These are phyloP conservation scores for Spongia lamella DNA, from an alignment of 37 sponge, comb jelly and placozoan species.

Conservation along the genomic window DNA sequence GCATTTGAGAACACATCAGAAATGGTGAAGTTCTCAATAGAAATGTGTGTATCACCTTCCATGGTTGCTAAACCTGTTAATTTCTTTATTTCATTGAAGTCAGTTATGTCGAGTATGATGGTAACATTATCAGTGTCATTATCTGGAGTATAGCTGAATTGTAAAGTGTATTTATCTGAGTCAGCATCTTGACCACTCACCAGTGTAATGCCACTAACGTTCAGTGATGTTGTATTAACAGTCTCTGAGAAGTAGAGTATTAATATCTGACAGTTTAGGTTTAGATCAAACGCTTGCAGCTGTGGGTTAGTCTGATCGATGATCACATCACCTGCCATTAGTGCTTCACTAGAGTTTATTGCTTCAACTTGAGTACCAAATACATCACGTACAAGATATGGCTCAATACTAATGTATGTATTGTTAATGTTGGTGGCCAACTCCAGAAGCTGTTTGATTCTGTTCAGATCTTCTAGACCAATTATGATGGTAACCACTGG, in stretches of 20 bases:
- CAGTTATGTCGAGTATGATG: constrained; percentile 52
- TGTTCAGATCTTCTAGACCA: constrained; percentile 66
- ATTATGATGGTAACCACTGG: constrained; percentile 38
- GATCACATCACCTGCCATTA: constrained; percentile 14
- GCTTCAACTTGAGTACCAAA: constrained; percentile 64
- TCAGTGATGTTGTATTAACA: constrained; percentile 73
- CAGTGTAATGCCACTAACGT: constrained; percentile 50
- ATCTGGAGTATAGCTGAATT: constrained; percentile 29
- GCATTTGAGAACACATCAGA: constrained; percentile 58
- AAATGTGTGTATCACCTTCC: constrained; percentile 54
- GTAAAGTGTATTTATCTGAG: constrained; percentile 29
- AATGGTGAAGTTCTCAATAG: constrained; percentile 33
- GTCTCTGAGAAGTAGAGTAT: constrained; percentile 85
- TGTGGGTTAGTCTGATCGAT: constrained; percentile 50
- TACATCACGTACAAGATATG: constrained; percentile 66
- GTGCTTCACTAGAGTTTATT: constrained; percentile 19
- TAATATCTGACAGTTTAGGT: constrained; percentile 60
- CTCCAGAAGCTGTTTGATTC: constrained; percentile 61
- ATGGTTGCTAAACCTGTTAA: constrained; percentile 63
- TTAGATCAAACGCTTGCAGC: constrained; percentile 65
- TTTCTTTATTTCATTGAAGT: constrained; percentile 82
- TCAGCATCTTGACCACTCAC: constrained; percentile 4
- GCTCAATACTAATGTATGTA: constrained; percentile 56
- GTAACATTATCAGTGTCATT: constrained; percentile 31
- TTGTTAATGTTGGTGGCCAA: constrained; percentile 53